Base-by-base conservation (phyloP, 1,140 invertebrate genomes). In the Drosophila erecta region DNA sequence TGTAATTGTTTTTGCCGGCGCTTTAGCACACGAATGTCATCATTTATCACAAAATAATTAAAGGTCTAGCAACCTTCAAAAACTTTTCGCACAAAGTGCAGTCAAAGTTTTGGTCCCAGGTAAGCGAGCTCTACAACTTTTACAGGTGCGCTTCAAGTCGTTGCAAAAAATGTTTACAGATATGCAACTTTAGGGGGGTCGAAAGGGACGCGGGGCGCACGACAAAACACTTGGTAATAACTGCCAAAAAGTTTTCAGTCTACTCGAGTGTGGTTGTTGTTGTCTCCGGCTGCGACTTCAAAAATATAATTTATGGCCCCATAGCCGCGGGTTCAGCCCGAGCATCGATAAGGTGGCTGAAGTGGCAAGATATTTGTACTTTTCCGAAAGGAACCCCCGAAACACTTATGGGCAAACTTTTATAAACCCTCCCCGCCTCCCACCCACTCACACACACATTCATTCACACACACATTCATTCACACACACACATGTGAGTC, bases 31-130 rank as follows among this genome's bases (percentile, higher is more conserved):
- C 72, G 74, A 87, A 78, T 91, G 84, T 87, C 90, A 90, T 90
- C 90, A 91, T 91, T 91, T 91, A 91, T 91, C 90, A 91, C 81
- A 85, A 91, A 91, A 90, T 91, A 91, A 91, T 91, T 91, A 91
- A 90, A 91, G 86, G 65, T 80, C 79, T 67, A 59, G 70, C 70
- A 75, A 81, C 61, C 80, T 71, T 79, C 60, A 46, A 58, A 65
- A 47, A 62, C 50, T 50, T 70, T 44, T 38, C 33, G 15, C 15
- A 37, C 62, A 81, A 61, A 75, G 47, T 64, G 58, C 76, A 79
- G 76, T 69, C 46, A 72, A 79, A 79, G 61, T 57, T 79, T 51
- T 51, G 74, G 51, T 30, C 43, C 55, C 65, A 77, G 47, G 60
- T 65, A 66, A 73, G 46, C 37, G 54, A 47, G 55, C 15, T 38